Percentiles rank a stretch among this genome's conserved stretches.
Conservation (phyloP, 1,140 invertebrate species). For the Eueides isabella region DNA sequence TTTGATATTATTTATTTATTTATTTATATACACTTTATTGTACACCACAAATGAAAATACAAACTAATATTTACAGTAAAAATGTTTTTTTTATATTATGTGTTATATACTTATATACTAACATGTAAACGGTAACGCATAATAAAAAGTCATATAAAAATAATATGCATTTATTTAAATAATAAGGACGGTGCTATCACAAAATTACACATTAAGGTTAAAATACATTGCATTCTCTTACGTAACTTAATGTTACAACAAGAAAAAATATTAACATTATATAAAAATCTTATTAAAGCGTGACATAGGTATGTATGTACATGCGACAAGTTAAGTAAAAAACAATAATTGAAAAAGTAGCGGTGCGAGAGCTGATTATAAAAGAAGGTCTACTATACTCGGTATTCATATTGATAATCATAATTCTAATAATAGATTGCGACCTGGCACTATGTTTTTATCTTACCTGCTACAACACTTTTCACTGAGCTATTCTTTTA, state of each 20-base stretch:
- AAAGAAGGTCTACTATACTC: too few relatives aligned
- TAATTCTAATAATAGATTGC: too few relatives aligned
- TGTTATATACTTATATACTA: too few relatives aligned
- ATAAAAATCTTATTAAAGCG: not conserved
- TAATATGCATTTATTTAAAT: not conserved
- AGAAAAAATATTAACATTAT: not conserved
- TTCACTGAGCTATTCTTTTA: not conserved
- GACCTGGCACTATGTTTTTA: too few relatives aligned
- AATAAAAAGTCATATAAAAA: conserved; percentile 3
- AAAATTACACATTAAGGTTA: not conserved
- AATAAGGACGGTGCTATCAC: conserved; percentile 8
- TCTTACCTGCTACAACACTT: not conserved
- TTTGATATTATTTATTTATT: too few relatives aligned
- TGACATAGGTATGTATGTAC: too few relatives aligned
- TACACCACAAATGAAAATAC: too few relatives aligned
- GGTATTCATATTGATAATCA: too few relatives aligned
- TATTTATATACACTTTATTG: too few relatives aligned
- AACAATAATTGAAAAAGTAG: not conserved
- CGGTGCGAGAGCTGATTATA: too few relatives aligned
- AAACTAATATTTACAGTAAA: too few relatives aligned
- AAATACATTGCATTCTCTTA: not conserved
- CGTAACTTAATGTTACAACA: not conserved
- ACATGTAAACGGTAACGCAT: not conserved
- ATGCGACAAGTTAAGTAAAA: not conserved
- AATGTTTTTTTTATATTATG: too few relatives aligned